phyloP scores from a whole-genome alignment of 2,888 invertebrate species.

The Arge pagana region DNA sequence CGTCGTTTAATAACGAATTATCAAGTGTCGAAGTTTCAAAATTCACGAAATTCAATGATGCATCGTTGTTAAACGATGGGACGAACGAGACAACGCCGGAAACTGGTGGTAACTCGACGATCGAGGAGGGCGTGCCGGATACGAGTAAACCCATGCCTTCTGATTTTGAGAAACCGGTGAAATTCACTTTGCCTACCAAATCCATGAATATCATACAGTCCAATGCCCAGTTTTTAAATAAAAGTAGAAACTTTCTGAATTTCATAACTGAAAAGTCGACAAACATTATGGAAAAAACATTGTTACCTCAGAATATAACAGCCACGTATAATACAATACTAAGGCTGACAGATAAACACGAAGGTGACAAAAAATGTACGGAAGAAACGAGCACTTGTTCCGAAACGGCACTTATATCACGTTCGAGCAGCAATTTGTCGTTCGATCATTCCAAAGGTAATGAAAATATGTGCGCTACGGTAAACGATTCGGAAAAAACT shows the following conservation, averaged over 20 bases:
- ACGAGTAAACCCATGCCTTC: slow-evolving; percentile 23
- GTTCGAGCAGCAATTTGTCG: slow-evolving; percentile 2
- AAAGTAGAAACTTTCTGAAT: slow-evolving; percentile 50
- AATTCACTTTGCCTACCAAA: slow-evolving; percentile 48
- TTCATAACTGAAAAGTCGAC: slow-evolving; percentile 53
- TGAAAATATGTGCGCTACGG: neutral
- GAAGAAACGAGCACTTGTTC: slow-evolving; percentile 16
- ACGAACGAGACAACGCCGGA: too few species aligned
- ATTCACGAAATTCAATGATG: too few species aligned
- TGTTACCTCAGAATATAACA: slow-evolving; percentile 48
- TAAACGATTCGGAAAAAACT: slow-evolving; percentile 1
- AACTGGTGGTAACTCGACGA: neutral
- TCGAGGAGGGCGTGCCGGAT: slow-evolving; percentile 1
- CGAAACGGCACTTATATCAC: neutral
- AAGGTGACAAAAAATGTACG: slow-evolving; percentile 24
- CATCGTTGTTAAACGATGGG: too few species aligned
- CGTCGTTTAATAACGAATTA: too few species aligned
- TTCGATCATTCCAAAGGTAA: slow-evolving; percentile 8
- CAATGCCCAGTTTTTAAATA: slow-evolving; percentile 50
- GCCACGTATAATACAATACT: slow-evolving; percentile 36
- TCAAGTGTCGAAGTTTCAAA: too few species aligned
- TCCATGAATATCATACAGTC: slow-evolving; percentile 50
- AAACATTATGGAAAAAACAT: slow-evolving; percentile 52
- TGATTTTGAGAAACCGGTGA: slow-evolving; percentile 47
- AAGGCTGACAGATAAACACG: slow-evolving; percentile 17